Base-by-base conservation (phyloP, 2,113 vertebrate genomes). In the Dinomys branickii region DNA sequence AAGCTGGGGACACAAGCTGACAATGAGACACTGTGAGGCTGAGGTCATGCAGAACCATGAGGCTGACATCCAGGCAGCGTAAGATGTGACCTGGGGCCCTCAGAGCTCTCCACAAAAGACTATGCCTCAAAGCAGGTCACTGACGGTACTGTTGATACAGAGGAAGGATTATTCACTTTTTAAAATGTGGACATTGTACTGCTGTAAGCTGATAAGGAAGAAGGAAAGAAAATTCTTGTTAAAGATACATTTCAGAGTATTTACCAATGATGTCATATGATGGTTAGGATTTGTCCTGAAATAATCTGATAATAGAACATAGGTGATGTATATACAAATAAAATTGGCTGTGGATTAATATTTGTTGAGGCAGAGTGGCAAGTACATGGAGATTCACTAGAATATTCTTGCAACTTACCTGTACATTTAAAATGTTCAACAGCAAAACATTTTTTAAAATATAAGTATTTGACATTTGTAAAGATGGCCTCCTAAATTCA, bases 251-350 rank as follows among this genome's bases (percentile, higher is more conserved):
- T 56, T 44, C 41, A 50, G 13, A 61, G 56, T 88, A 88, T 82
- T 88, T 94, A 85, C 47, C 71, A 33, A 88, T 84, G 17, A 95
- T 59, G 54, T 88, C n/a, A n/a, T 63, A 92, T 26, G 50, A 67
- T 85, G 47, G 69, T 81, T 90, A 47, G 54, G 50, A 88, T 88
- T 88, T 91, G 16, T 33, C 69, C 90, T 71, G 91, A 91, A 94
- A 88, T 91, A 94, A 85, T 71, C 35, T 5, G 38, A 95, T 38
- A 83, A 1, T 33, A 1, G 4, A 11, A 80, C 63, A 2, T 41
- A 50, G 24, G 22, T 71, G 3, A 56, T 33, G 4, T 38, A 63
- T 16, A 77, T 10, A 93, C 24, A 94, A 90, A 88, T 85, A 88
- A 96, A 94, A 73, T 5, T 73, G 59, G 7, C 8, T 17, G 2